Evolutionary conservation across 2,888 invertebrate genomes (phyloP).

Genomic region (Acronicta leporina): DNA sequence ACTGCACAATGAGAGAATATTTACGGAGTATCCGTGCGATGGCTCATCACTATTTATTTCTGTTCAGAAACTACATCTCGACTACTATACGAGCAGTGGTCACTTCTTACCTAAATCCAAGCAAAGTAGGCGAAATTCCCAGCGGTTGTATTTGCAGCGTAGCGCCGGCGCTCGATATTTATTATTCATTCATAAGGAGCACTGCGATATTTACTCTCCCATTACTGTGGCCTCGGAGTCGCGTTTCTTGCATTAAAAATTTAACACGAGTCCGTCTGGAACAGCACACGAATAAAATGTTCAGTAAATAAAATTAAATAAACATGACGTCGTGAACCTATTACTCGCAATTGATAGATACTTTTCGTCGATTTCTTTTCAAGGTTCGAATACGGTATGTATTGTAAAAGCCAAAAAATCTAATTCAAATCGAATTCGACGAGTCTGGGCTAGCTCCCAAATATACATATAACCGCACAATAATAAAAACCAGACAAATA

Average conservation of each 20-base stretch:
- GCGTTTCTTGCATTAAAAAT: conserved; percentile 83
- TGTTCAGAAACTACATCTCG: conserved; percentile 34
- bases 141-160: conserved; percentile 70
- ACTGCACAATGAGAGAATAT: conserved; percentile 25
- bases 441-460: conserved; percentile 44
- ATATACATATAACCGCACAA: conserved; percentile 65
- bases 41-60: conserved; percentile 45
- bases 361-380: conserved; percentile 12
- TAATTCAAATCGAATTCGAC: conserved; percentile 60
- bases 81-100: conserved; percentile 37
- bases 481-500: conserved; percentile 63
- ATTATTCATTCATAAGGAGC: conserved; percentile 85
- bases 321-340: conserved; percentile 44
- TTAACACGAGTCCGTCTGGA: conserved; percentile 72
- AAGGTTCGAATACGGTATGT: conserved; percentile 10
- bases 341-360: conserved; percentile 38
- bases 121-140: conserved; percentile 61
- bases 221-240: conserved; percentile 80
- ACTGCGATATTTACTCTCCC: conserved; percentile 84
- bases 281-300: conserved; percentile 63
- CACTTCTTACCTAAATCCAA: conserved; percentile 55
- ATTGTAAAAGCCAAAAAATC: conserved; percentile 32
- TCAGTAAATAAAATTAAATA: conserved; percentile 65
- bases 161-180: conserved; percentile 71
- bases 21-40: conserved; percentile 25